These are phyloP conservation scores for Gastrophryne carolinensis DNA, from an alignment of 2,797 vertebrate genomes.

Conservation along the genomic window DNA sequence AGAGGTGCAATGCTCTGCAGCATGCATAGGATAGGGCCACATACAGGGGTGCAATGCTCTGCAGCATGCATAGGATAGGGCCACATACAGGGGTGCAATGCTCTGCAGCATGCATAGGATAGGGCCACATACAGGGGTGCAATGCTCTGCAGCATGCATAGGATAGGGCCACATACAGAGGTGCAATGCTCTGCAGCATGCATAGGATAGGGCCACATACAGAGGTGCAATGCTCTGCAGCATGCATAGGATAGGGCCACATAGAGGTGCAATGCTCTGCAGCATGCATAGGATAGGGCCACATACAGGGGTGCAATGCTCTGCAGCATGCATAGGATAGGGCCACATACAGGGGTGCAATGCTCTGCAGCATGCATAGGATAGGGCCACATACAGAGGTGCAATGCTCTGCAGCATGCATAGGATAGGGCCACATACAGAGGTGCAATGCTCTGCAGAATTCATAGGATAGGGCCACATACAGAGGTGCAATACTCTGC, in stretches of 20 bases:
- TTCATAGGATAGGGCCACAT: too few species aligned
- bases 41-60: background rate
- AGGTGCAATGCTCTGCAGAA: constrained; percentile 10
- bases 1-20: background rate
- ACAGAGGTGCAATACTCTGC: background rate
- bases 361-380: background rate
- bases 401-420: background rate
- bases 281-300: background rate
- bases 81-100: background rate
- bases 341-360: background rate
- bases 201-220: background rate
- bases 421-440: too few species aligned
- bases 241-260: background rate
- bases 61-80: background rate
- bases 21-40: background rate
- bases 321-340: background rate
- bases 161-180: background rate
- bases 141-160: background rate
- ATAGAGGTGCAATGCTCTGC: background rate
- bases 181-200: background rate
- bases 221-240: background rate
- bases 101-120: too few species aligned
- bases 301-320: background rate
- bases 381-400: background rate
- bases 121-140: background rate